Conservation (phyloP, 2,888 invertebrate genomes). For the Entomobrya proxima region DNA sequence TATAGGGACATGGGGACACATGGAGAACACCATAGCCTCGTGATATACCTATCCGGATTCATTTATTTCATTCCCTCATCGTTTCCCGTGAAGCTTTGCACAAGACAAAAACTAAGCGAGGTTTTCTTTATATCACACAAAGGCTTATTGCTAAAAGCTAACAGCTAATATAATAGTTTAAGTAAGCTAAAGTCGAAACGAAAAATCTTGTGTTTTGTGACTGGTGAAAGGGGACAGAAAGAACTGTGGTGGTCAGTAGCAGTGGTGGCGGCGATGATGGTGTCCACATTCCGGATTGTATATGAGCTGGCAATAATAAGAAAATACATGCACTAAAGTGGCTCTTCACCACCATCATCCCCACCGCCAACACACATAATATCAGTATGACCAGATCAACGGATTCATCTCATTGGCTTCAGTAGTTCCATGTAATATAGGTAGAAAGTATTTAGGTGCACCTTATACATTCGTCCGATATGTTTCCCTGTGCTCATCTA, state of each 20-base stretch:
- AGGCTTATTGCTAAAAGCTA: background rate
- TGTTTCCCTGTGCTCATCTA: conserved; percentile 33
- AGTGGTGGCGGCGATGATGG: conserved; percentile 6
- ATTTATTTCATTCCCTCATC: conserved; percentile 51
- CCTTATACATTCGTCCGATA: background rate
- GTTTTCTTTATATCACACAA: background rate
- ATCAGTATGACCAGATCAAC: conserved; percentile 8
- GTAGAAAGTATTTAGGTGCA: background rate
- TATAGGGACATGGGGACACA: conserved; percentile 20
- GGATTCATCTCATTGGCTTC: conserved; percentile 26
- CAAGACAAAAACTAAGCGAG: conserved; percentile 42
- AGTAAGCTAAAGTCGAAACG: conserved; percentile 30
- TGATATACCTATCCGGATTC: conserved; percentile 29
- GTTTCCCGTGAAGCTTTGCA: background rate
- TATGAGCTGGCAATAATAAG: conserved; percentile 62
- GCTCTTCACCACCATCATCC: conserved; percentile 24
- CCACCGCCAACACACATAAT: background rate
- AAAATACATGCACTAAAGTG: conserved; percentile 53
- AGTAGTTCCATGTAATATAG: background rate
- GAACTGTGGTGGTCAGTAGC: background rate
- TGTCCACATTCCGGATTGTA: conserved; percentile 60
- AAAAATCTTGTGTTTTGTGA: conserved; percentile 14
- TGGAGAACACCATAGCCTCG: background rate
- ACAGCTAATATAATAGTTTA: conserved; percentile 36
- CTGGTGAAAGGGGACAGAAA: conserved; percentile 50